Evolutionary conservation across 2,113 vertebrate species (phyloP).

Genomic region (Apodemus speciosus): DNA sequence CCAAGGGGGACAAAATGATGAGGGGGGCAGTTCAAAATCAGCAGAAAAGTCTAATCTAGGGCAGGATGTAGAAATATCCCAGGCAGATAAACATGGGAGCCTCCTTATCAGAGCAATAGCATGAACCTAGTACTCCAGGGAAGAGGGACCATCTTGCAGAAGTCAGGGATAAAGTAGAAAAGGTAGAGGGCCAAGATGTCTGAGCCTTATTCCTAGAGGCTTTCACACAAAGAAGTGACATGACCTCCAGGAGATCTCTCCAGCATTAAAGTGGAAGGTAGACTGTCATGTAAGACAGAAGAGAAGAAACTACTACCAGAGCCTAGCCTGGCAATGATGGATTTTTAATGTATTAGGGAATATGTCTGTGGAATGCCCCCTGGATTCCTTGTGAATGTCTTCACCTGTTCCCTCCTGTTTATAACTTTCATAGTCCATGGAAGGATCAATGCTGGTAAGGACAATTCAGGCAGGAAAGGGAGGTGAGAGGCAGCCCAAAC

Average conservation of each 20-base stretch:
- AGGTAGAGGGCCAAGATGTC: background rate
- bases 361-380: background rate
- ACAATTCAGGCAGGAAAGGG: background rate
- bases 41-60: background rate
- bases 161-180: background rate
- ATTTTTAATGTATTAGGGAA: background rate
- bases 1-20: background rate
- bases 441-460: background rate
- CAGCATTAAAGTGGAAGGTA: background rate
- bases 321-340: background rate
- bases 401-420: background rate
- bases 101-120: background rate
- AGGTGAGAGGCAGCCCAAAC: constrained; percentile 6
- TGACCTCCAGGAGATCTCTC: background rate
- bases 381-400: background rate
- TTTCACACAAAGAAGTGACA: background rate
- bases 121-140: background rate
- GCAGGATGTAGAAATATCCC: background rate
- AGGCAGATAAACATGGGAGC: background rate
- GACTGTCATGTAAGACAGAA: background rate
- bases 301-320: background rate
- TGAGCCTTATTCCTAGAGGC: background rate
- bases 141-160: background rate
- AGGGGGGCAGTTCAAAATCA: background rate
- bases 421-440: background rate